phyloP scores from a whole-genome alignment of 2,888 invertebrate species.

The Chymomyza procnemis region DNA sequence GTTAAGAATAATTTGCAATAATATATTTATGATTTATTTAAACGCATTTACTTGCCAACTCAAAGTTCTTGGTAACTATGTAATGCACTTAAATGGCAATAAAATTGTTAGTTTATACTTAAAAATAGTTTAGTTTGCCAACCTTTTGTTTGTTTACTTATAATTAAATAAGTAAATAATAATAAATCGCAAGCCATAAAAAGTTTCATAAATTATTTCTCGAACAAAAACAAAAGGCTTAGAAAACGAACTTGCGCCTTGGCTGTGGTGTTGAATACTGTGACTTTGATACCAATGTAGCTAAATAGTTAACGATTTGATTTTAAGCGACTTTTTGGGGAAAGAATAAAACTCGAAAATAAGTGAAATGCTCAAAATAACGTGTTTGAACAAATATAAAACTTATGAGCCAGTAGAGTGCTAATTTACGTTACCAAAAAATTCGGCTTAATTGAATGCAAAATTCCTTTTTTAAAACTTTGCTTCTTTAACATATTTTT shows the following conservation, averaged over 20 bases:
- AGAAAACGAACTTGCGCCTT: neutral
- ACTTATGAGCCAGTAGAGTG: too few species aligned
- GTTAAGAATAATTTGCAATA: slow-evolving; percentile 64
- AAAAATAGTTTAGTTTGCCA: slow-evolving; percentile 36
- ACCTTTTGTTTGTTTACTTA: slow-evolving; percentile 48
- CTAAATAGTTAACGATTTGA: too few species aligned
- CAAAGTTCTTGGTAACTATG: slow-evolving; percentile 34
- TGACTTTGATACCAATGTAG: too few species aligned
- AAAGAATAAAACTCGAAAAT: too few species aligned
- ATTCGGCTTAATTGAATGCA: too few species aligned
- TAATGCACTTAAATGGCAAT: slow-evolving; percentile 44
- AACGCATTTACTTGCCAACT: slow-evolving; percentile 42
- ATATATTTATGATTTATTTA: slow-evolving; percentile 65
- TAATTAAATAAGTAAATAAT: slow-evolving; percentile 54
- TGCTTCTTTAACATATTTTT: too few species aligned
- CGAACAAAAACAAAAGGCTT: neutral
- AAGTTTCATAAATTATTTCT: slow-evolving; percentile 53
- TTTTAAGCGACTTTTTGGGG: too few species aligned
- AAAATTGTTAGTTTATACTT: slow-evolving; percentile 58
- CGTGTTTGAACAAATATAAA: too few species aligned
- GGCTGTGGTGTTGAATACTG: neutral
- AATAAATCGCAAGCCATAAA: slow-evolving; percentile 57
- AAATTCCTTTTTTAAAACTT: too few species aligned
- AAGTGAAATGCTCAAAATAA: too few species aligned
- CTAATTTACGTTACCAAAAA: too few species aligned